Percentiles rank a stretch among this genome's conserved stretches.
Evolutionary conservation across 2,797 vertebrate species (phyloP).

Genomic region (Sebastes kiyomatsui): DNA sequence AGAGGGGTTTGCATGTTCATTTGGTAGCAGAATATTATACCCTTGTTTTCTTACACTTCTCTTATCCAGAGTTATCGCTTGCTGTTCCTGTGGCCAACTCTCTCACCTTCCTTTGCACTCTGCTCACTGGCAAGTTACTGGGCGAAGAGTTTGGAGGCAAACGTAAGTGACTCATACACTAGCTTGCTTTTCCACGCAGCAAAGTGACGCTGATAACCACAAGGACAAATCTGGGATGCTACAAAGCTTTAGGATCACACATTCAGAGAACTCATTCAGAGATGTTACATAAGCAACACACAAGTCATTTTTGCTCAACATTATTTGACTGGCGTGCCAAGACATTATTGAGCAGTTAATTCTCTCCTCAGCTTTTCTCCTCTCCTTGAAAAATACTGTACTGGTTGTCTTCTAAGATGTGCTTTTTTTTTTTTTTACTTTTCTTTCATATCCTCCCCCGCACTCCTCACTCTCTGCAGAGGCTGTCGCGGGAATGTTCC

Average conservation of each 20-base stretch:
- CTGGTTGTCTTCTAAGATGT: not conserved
- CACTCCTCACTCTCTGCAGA: conserved; percentile 70
- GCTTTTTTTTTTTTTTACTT: too few relatives aligned
- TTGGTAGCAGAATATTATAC: not conserved
- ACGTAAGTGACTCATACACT: conserved; percentile 80
- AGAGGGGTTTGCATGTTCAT: not conserved
- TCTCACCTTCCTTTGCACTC: conserved; percentile 90
- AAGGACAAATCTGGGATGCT: not conserved
- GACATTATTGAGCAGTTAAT: not conserved
- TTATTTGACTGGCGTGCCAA: not conserved
- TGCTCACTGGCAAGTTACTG: conserved; percentile 90
- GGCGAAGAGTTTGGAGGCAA: conserved; percentile 93
- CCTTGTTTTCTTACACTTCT: conserved; percentile 32
- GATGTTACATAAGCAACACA: not conserved
- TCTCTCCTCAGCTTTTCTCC: not conserved
- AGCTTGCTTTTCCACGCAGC: not conserved
- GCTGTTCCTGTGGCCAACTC: conserved; percentile 95
- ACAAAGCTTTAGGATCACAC: not conserved
- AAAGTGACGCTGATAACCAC: not conserved
- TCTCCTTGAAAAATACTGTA: not conserved
- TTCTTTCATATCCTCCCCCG: not conserved
- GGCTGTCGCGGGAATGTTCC: conserved; percentile 87
- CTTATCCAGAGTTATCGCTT: conserved; percentile 89
- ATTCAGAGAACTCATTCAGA: not conserved
- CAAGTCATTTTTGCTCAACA: not conserved